Percentiles rank a stretch among this genome's conserved stretches.
phyloP scores from a whole-genome alignment of 2,888 invertebrate genomes.

The Pristionchus japonicus region DNA sequence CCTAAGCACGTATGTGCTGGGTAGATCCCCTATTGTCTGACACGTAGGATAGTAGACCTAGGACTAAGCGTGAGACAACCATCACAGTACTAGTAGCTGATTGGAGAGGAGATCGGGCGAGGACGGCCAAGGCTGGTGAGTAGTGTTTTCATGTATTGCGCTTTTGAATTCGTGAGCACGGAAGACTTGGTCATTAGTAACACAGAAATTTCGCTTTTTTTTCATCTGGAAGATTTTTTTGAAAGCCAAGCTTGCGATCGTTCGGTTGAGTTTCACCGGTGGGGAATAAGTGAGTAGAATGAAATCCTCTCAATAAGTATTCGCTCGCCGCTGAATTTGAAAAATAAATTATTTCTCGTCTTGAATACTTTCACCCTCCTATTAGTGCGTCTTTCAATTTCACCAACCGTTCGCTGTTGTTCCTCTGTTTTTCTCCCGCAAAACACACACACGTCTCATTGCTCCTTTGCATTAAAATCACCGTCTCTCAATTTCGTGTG shows the following conservation, averaged over 20 bases:
- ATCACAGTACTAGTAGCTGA: slow-evolving; percentile 14
- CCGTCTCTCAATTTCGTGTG: neutral
- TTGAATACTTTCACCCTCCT: no score
- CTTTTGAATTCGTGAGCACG: no score
- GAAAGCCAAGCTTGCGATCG: neutral
- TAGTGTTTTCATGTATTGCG: no score
- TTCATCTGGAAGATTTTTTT: no score
- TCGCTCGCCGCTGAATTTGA: no score
- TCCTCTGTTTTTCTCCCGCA: neutral
- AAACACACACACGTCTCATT: slow-evolving; percentile 26
- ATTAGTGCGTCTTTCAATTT: neutral
- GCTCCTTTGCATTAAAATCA: neutral
- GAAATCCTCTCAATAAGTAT: neutral
- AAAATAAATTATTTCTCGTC: no score
- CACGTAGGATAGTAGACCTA: no score
- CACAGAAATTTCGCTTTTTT: no score
- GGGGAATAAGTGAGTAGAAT: neutral
- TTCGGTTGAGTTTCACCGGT: neutral
- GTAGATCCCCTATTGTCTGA: no score
- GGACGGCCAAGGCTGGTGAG: slow-evolving; percentile 15
- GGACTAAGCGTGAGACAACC: no score
- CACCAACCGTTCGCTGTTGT: neutral
- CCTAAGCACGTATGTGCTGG: no score
- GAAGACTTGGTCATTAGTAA: no score
- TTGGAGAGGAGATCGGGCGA: neutral